These are phyloP conservation scores for Enteromius thamalakanensis DNA, from an alignment of 2,797 vertebrate species.

Conservation along the genomic window DNA sequence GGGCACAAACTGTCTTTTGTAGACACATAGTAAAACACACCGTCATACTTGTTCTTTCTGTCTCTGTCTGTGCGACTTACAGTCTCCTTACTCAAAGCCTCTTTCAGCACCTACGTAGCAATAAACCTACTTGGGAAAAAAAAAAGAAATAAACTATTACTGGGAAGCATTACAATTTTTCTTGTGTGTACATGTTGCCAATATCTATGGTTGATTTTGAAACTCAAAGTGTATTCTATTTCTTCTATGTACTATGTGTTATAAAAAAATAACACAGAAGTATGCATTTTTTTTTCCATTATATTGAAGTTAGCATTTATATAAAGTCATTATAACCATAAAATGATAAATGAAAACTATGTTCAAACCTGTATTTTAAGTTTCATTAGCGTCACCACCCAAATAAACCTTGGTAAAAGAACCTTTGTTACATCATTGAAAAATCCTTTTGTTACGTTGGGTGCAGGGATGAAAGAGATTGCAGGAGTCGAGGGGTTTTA, in stretches of 20 bases:
- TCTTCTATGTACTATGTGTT: background rate
- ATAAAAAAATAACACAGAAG: background rate
- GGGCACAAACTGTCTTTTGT: conserved; percentile 23
- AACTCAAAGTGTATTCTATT: conserved; percentile 22
- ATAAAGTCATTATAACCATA: background rate
- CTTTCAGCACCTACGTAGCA: conserved; percentile 55
- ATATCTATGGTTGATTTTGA: background rate
- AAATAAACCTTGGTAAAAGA: background rate
- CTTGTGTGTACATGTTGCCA: conserved; percentile 55
- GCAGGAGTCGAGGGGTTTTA: too few relatives aligned
- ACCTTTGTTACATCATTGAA: background rate
- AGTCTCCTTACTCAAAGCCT: conserved; percentile 30
- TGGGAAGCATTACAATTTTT: conserved; percentile 47
- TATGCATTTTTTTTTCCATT: background rate
- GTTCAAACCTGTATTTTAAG: background rate
- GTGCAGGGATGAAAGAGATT: too few relatives aligned
- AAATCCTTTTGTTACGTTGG: background rate
- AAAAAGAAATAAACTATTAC: conserved; percentile 35
- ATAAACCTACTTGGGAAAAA: conserved; percentile 5
- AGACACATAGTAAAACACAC: conserved; percentile 50
- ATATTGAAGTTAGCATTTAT: background rate
- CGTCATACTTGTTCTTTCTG: conserved; percentile 6
- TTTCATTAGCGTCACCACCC: background rate
- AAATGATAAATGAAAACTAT: background rate
- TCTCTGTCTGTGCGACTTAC: conserved; percentile 14